Conservation (phyloP, 1,140 invertebrate genomes). For the Zaprionus tsacasi region DNA sequence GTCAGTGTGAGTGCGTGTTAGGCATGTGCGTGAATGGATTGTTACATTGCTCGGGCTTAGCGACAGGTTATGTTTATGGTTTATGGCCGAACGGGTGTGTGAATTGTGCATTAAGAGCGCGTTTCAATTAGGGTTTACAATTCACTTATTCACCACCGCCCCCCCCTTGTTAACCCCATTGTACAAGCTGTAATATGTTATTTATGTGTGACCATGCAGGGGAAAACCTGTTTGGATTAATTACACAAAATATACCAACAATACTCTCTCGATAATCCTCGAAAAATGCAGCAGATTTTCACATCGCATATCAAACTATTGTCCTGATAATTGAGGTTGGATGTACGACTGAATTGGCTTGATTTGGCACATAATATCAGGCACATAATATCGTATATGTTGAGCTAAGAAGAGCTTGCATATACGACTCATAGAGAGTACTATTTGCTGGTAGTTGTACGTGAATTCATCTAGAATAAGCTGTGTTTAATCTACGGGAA, state of each 20-base stretch:
- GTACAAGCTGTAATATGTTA: not conserved
- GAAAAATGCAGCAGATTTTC: not conserved
- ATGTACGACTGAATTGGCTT: too few relatives aligned
- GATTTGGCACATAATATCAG: too few relatives aligned
- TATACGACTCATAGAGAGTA: not conserved
- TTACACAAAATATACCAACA: not conserved
- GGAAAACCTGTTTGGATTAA: not conserved
- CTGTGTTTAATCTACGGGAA: not conserved
- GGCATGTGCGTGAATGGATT: conserved; percentile 25
- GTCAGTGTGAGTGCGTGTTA: conserved; percentile 1
- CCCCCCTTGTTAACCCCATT: too few relatives aligned
- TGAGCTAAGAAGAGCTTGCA: too few relatives aligned
- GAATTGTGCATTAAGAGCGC: conserved; percentile 19
- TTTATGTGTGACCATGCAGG: not conserved
- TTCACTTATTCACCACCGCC: not conserved
- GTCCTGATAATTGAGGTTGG: too few relatives aligned
- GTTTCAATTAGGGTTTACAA: conserved; percentile 42
- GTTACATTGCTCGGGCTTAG: conserved; percentile 23
- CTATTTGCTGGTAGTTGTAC: not conserved
- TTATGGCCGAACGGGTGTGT: conserved; percentile 36
- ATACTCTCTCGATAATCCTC: not conserved
- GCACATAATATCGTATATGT: too few relatives aligned
- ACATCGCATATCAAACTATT: not conserved
- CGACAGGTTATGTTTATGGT: conserved; percentile 57
- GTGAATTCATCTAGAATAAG: not conserved